Evolutionary conservation across 2,888 invertebrate genomes (phyloP).

Genomic region (Falcaria lacertinaria): DNA sequence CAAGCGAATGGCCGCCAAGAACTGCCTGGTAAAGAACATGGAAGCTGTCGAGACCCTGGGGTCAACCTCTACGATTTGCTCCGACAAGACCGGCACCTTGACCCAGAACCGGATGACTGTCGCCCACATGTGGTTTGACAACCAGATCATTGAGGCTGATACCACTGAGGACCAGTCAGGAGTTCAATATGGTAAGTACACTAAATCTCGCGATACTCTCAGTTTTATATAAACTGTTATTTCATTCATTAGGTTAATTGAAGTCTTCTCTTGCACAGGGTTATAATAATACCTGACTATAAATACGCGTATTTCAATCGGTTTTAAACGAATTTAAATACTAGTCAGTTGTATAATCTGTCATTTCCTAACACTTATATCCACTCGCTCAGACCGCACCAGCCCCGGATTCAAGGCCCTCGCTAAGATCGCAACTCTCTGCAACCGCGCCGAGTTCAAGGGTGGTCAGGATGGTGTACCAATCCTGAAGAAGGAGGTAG

Average conservation of each 20-base stretch:
- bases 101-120: constrained; percentile 99
- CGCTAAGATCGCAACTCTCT: constrained; percentile 95
- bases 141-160: constrained; percentile 98
- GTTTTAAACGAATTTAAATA: too few relatives aligned
- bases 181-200: constrained; percentile 89
- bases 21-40: constrained; percentile 99
- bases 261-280: too few relatives aligned
- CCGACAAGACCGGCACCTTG: constrained; percentile 99
- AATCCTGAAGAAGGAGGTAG: constrained; percentile 95
- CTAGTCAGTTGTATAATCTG: too few relatives aligned
- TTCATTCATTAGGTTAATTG: too few relatives aligned
- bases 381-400: constrained; percentile 80
- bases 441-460: constrained; percentile 99
- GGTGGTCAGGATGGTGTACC: constrained; percentile 95
- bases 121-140: constrained; percentile 99
- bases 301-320: too few relatives aligned
- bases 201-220: too few relatives aligned
- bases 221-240: too few relatives aligned
- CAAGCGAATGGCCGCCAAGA: constrained; percentile 99
- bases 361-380: too few relatives aligned
- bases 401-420: constrained; percentile 92
- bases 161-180: constrained; percentile 99
- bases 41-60: constrained; percentile 99
- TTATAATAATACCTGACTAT: too few relatives aligned
- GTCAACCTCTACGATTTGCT: constrained; percentile 99